These are phyloP conservation scores for Planiliza haematocheilus DNA, from an alignment of 2,113 vertebrate genomes.

Conservation along the genomic window DNA sequence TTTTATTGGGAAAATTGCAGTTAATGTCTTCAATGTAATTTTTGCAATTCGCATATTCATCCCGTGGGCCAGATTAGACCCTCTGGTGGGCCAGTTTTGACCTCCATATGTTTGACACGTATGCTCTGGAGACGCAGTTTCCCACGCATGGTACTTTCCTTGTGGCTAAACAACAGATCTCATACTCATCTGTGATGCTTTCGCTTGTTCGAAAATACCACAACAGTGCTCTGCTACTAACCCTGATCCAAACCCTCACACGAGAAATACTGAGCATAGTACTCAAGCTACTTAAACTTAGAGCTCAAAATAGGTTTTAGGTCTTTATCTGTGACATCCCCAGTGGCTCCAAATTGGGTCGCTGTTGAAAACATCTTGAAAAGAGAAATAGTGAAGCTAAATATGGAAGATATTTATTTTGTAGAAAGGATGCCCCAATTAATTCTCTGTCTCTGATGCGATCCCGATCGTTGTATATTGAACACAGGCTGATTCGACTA, in stretches of 20 bases:
- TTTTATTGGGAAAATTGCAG: no score
- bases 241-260: constrained; percentile 7
- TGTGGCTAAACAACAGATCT: constrained; percentile 13
- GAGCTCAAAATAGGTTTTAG: constrained; percentile 4
- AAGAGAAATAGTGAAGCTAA: neutral
- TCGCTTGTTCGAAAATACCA: constrained; percentile 20
- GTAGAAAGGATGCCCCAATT: no score
- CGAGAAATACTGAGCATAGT: constrained; percentile 13
- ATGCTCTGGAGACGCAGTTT: constrained; percentile 3
- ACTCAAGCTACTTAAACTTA: constrained; percentile 3
- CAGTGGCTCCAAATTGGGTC: neutral
- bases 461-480: no score
- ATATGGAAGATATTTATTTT: neutral
- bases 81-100: no score
- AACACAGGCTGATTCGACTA: no score
- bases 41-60: no score
- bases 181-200: constrained; percentile 20
- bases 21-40: no score
- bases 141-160: neutral
- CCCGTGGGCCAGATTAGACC: no score
- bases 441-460: no score
- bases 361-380: neutral
- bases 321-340: neutral
- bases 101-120: no score
- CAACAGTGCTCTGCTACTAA: constrained; percentile 2